A percentile compares a stretch with the other conserved stretches of the same genome.
These are phyloP conservation scores for Cheirogaleus medius DNA, from an alignment of 2,113 vertebrate species.

Conservation along the genomic window DNA sequence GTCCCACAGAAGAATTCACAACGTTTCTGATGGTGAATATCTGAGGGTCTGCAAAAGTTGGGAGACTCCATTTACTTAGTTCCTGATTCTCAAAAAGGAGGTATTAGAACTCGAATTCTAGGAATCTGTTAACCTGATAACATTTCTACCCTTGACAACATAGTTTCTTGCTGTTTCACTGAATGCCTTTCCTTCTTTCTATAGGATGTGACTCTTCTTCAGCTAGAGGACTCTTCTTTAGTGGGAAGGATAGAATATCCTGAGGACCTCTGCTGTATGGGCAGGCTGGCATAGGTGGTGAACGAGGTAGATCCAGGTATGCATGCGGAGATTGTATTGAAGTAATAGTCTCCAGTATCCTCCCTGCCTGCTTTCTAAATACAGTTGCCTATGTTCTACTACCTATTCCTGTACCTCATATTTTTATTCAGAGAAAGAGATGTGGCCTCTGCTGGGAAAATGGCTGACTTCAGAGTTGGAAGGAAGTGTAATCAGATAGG, in stretches of 20 bases:
- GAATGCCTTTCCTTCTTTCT: background rate
- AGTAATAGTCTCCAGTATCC: background rate
- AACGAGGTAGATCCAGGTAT: slow-evolving; percentile 13
- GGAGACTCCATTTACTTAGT: background rate
- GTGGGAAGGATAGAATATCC: background rate
- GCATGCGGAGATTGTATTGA: background rate
- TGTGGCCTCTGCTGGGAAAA: slow-evolving; percentile 4
- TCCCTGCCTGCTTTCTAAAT: slow-evolving; percentile 9
- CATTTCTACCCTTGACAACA: background rate
- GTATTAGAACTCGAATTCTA: background rate
- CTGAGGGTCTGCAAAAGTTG: background rate
- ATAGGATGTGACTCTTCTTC: background rate
- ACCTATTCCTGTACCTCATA: background rate
- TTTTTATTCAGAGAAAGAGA: background rate
- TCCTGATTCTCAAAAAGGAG: background rate
- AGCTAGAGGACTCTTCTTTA: background rate
- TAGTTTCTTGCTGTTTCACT: slow-evolving; percentile 9
- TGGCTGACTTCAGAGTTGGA: background rate
- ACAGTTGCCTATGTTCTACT: background rate
- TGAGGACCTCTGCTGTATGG: background rate
- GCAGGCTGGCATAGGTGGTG: background rate
- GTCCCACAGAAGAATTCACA: background rate
- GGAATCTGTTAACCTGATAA: background rate
- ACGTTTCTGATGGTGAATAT: background rate
- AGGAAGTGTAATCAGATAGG: background rate